Evolutionary conservation across 2,797 vertebrate species (phyloP).

Genomic region (Carcharodon carcharias): DNA sequence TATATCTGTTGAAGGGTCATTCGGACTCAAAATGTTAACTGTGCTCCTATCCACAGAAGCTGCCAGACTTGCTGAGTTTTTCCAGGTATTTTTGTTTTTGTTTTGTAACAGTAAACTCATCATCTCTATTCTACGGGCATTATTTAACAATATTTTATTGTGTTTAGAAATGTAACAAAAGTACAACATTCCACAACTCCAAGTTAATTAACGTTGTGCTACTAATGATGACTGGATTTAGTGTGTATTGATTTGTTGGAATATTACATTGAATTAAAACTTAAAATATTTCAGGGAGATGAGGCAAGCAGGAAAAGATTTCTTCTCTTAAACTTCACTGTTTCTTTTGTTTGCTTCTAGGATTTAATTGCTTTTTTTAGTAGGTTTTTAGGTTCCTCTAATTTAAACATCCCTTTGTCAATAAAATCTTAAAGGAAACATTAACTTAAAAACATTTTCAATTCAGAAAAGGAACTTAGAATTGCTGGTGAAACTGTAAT

Average conservation of each 20-base stretch:
- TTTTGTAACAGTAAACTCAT: background rate
- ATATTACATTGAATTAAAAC: background rate
- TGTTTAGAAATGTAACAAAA: background rate
- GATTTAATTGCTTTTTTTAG: background rate
- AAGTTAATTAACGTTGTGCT: background rate
- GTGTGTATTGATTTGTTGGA: background rate
- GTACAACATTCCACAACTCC: background rate
- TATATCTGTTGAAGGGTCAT: too few species aligned
- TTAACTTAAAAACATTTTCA: background rate
- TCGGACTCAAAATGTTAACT: too few species aligned
- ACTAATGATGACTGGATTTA: background rate
- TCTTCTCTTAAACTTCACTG: background rate
- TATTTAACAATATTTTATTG: background rate
- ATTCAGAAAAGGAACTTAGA: background rate
- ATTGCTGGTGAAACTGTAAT: background rate
- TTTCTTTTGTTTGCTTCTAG: background rate
- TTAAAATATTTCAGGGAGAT: background rate
- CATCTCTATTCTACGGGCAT: background rate
- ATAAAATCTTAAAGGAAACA: background rate
- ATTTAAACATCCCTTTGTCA: background rate
- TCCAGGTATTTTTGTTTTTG: too few species aligned
- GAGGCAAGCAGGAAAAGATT: background rate
- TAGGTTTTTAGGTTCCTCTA: background rate
- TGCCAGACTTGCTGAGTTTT: too few species aligned
- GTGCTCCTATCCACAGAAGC: too few species aligned